Evolutionary conservation across 2,797 vertebrate genomes (phyloP), one percentile per base, ranked within the genome.

Genomic region (Onychomys torridus): DNA sequence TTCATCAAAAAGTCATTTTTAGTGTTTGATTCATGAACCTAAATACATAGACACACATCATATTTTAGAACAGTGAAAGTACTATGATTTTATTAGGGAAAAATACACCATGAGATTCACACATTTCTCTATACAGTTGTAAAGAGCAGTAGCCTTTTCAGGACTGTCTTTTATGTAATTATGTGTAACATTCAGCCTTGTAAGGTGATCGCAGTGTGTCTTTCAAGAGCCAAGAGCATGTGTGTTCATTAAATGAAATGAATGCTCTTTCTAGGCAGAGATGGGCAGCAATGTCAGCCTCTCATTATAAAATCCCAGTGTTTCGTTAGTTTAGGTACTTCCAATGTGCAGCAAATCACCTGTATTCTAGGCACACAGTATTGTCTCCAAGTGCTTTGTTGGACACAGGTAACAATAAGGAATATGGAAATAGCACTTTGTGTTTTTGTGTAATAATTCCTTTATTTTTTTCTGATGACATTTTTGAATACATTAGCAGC

Each of bases 291-390:
- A 43, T 78, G 6, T n/a, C 55, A 10, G 23, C 32, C 61, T 89
- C 59, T 88, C 46, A 52, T 65, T 77, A 77, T 34, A 63, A 87
- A 93, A 63, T 8, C 46, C 78, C 85, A 57, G 13, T 65, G 77
- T 78, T 90, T 67, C 11, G 14, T 49, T 2, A 46, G 17, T 25
- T 37, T 14, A 69, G 19, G 4, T 34, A 81, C 29, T 43, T 93
- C 37, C n/a, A 2, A n/a, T 77, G 16, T 93, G n/a, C 52, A 67
- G 7, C 34, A 77, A 77, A 86, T 87, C 55, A n/a, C 9, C 40
- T 65, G 57, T 43, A 12, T 7, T 52, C 17, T 34, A 13, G 1
- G 9, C 4, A 37, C 17, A 57, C 5, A 67, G 7, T 11, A 6
- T 19, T 13, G 27, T 13, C 14, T 96, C 57, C 10, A 7, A 14